These are phyloP conservation scores for Hydrochoerus hydrochaeris DNA, from an alignment of 2,113 vertebrate genomes.

Conservation along the genomic window DNA sequence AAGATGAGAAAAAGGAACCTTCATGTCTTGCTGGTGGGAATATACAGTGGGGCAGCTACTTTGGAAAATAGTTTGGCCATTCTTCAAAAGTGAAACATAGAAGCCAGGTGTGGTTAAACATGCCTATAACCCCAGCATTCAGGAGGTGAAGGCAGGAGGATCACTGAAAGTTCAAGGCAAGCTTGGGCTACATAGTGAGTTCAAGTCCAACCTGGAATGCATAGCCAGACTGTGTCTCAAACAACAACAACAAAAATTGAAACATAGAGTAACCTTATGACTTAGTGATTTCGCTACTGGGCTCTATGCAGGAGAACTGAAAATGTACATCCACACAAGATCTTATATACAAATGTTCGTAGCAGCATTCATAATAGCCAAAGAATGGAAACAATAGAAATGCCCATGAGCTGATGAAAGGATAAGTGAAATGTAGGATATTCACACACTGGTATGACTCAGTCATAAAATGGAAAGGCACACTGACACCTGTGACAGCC, in stretches of 20 bases:
- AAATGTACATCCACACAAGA: not conserved
- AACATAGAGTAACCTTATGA: not conserved
- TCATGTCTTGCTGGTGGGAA: not conserved
- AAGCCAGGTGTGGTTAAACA: not conserved
- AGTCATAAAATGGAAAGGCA: not conserved
- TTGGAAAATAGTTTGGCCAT: not conserved
- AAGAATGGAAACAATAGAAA: not conserved
- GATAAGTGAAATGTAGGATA: not conserved
- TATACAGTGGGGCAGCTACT: not conserved
- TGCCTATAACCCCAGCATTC: not conserved
- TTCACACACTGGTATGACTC: not conserved
- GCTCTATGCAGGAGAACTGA: not conserved
- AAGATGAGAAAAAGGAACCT: not conserved
- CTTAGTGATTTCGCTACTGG: not conserved
- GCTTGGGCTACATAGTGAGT: not conserved
- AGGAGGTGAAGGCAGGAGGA: not conserved
- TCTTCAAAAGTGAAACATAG: conserved; percentile 5
- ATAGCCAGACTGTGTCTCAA: not conserved
- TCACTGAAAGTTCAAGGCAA: not conserved
- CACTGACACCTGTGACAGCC: no score
- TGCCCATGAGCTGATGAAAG: not conserved
- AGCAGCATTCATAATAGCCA: not conserved
- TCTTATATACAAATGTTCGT: not conserved
- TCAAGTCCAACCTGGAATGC: not conserved
- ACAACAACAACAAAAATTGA: not conserved